Conservation (phyloP, 2,797 vertebrate genomes). For the Platyrinchus mystaceus region DNA sequence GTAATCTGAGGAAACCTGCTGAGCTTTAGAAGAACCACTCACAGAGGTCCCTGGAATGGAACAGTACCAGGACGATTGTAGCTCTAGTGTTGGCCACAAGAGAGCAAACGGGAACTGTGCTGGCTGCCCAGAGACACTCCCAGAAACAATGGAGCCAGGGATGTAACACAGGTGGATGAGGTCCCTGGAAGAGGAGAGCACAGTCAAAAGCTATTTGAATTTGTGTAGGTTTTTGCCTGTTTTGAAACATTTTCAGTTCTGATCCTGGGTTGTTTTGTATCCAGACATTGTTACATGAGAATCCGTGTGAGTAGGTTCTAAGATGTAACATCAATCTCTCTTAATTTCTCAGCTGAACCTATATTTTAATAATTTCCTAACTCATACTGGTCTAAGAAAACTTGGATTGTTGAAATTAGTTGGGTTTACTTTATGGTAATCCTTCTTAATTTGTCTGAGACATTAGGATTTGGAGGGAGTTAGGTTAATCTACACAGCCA, state of each 20-base stretch:
- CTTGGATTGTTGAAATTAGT: neutral
- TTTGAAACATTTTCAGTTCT: neutral
- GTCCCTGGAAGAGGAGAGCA: neutral
- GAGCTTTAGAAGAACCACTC: neutral
- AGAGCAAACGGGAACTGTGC: conserved; percentile 17
- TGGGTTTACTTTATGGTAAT: neutral
- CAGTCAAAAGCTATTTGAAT: neutral
- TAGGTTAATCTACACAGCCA: neutral
- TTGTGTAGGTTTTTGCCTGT: neutral
- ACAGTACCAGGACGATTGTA: neutral
- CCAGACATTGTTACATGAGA: neutral
- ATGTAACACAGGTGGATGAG: neutral
- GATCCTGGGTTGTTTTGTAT: neutral
- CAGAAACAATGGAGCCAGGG: neutral
- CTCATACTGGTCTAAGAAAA: neutral
- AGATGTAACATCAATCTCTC: neutral
- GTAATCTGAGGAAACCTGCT: neutral
- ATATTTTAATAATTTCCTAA: neutral
- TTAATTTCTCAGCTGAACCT: neutral
- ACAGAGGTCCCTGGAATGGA: neutral
- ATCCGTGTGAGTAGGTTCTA: neutral
- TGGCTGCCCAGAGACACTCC: neutral
- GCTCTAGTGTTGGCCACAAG: conserved; percentile 36
- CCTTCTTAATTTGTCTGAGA: neutral
- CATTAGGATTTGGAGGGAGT: neutral